Evolutionary conservation across 2,888 invertebrate genomes (phyloP), one percentile per base, ranked within the genome.

Genomic region (Agrotis exclamationis): DNA sequence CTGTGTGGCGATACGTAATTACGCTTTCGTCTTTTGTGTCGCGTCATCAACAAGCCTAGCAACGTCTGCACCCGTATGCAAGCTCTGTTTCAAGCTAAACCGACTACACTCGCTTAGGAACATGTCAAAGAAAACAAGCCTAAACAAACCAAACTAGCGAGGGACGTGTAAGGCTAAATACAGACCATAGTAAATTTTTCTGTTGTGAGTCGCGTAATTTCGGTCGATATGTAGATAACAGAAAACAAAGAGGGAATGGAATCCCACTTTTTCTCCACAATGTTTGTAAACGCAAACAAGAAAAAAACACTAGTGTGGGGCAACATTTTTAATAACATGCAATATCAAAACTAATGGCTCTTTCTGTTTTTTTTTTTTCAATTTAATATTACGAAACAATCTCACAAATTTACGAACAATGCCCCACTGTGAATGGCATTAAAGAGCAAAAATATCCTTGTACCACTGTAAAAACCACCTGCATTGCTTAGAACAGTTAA

Each of bases 401-500:
- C 6, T n/a, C n/a, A 33, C 2, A n/a, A 56, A 28, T 54, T n/a
- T 54, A 11, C 18, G 11, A 54, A 54, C 53, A 53, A 51, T 6
- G 22, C 22, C 22, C 20, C 24, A 39, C 18, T 53, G 53, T 24
- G 9, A 16, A 24, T 53, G 9, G 4, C 28, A 16, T 9, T 28
- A n/a, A 54, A n/a, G 5, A 9, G 56, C n/a, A n/a, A 5, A 56
- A 56, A 56, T 5, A 56, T 56, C 33, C 33, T 56, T 56, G n/a
- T 56, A 56, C 33, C 33, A 33, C 33, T 33, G 33, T n/a, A 20
- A 39, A 14, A 28, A 24, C 48, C 48, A 56, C 48, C 48, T 28
- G 72, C 22, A 9, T 44, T 59, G 44, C 59, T 48, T 59, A 67
- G 54, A 45, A 63, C 48, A 50, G 66, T 83, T 70, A 70, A 71